A percentile compares a stretch with the other conserved stretches of the same genome.
phyloP scores from a whole-genome alignment of 2,888 invertebrate species.

The Cylloceria caligata region DNA sequence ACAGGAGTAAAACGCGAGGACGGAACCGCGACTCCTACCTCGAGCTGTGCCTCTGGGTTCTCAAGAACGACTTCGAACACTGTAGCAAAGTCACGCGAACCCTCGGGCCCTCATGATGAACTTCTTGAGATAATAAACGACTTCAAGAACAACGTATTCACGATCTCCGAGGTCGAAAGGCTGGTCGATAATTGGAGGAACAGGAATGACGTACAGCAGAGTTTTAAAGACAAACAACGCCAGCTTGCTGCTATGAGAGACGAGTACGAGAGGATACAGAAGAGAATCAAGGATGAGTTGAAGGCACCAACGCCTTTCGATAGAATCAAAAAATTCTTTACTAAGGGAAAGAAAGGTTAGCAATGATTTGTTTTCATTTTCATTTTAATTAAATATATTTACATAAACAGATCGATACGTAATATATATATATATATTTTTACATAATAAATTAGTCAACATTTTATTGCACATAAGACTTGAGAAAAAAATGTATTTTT shows the following conservation, averaged over 20 bases:
- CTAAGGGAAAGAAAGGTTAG: conserved; percentile 86
- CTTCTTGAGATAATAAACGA: conserved; percentile 94
- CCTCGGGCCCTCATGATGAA: conserved; percentile 88
- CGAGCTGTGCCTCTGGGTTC: conserved; percentile 55
- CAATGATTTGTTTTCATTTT: not conserved
- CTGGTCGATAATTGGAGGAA: conserved; percentile 95
- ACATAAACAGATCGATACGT: not conserved
- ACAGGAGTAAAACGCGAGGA: conserved; percentile 58
- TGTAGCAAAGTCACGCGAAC: conserved; percentile 77
- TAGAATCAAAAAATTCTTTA: conserved; percentile 90
- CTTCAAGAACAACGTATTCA: conserved; percentile 95
- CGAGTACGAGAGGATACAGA: conserved; percentile 93
- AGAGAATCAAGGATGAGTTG: conserved; percentile 90
- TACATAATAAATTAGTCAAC: too few relatives aligned
- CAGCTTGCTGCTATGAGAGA: conserved; percentile 92
- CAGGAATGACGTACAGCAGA: conserved; percentile 94
- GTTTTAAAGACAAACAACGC: conserved; percentile 93
- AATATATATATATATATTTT: too few relatives aligned
- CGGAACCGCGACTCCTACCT: conserved; percentile 49
- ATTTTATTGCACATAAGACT: too few relatives aligned
- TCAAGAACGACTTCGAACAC: conserved; percentile 71
- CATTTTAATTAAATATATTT: not conserved
- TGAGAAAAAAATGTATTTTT: too few relatives aligned
- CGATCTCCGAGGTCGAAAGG: conserved; percentile 93
- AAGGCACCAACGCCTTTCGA: conserved; percentile 93